A percentile compares a stretch with the other conserved stretches of the same genome.
These are phyloP conservation scores for Rafetus swinhoei DNA, from an alignment of 2,113 vertebrate species.

Conservation along the genomic window DNA sequence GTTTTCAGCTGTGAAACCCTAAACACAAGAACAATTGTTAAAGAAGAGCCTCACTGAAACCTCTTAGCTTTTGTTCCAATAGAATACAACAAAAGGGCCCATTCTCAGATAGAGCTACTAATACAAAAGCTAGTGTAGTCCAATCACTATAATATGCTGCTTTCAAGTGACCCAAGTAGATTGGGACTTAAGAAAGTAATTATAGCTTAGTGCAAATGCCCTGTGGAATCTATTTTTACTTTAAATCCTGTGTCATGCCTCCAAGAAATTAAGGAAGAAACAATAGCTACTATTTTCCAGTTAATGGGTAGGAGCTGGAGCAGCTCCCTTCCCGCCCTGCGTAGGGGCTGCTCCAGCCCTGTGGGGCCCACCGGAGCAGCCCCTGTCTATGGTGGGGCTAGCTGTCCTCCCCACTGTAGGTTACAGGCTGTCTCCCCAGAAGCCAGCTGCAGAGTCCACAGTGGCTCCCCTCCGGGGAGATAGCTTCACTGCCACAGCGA, in stretches of 20 bases:
- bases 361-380: no score
- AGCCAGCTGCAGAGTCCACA: no score
- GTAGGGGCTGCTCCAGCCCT: no score
- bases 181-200: background rate
- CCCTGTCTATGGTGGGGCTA: no score
- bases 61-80: background rate
- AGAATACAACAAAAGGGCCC: conserved; percentile 5
- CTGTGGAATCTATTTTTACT: background rate
- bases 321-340: no score
- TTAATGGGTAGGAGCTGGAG: no score
- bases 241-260: background rate
- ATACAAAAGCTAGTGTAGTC: background rate
- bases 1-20: conserved; percentile 97
- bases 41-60: background rate
- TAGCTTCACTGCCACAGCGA: no score
- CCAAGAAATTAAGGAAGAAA: background rate
- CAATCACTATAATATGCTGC: background rate
- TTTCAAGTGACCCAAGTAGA: background rate
- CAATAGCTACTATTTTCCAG: background rate
- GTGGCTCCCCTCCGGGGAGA: no score
- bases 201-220: background rate
- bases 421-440: no score
- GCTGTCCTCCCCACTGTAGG: no score
- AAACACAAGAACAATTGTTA: conserved; percentile 73
- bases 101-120: background rate